Evolutionary conservation across 1,140 invertebrate genomes (phyloP).

Genomic region (Steinernema feltiae): DNA sequence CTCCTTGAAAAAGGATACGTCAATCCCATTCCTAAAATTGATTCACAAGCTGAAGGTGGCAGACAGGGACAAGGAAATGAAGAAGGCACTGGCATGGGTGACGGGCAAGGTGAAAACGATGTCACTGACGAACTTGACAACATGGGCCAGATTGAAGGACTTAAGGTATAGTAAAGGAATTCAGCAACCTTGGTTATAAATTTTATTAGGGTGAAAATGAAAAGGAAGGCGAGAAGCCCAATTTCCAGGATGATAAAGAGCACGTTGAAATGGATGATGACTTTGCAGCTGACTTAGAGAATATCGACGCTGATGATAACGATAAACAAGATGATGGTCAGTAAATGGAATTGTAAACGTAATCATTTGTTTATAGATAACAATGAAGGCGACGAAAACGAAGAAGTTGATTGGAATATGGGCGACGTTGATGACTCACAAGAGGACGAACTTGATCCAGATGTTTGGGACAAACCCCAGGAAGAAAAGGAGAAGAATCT

Average conservation of each 20-base stretch:
- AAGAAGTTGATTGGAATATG: conserved; percentile 58
- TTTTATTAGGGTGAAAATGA: conserved; percentile 41
- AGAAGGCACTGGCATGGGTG: conserved; percentile 46
- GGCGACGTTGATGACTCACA: conserved; percentile 58
- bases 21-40: conserved; percentile 70
- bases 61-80: conserved; percentile 47
- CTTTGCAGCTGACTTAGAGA: conserved; percentile 52
- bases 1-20: conserved; percentile 72
- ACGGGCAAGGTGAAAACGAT: conserved; percentile 68
- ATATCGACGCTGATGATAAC: conserved; percentile 57
- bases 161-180: conserved; percentile 39
- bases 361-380: conserved; percentile 22
- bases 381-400: conserved; percentile 50
- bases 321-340: conserved; percentile 43
- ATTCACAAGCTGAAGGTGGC: conserved; percentile 63
- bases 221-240: conserved; percentile 29
- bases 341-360: neutral
- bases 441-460: conserved; percentile 53
- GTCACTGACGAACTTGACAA: conserved; percentile 85
- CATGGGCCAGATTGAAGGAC: conserved; percentile 70
- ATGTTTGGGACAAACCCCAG: conserved; percentile 62
- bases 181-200: conserved; percentile 8
- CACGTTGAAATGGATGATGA: conserved; percentile 53
- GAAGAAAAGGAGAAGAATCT: conserved; percentile 89
- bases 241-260: conserved; percentile 27